Percentiles rank a stretch among this genome's conserved stretches.
Evolutionary conservation across 1,140 invertebrate genomes (phyloP).

Genomic region (Centruroides vittatus): DNA sequence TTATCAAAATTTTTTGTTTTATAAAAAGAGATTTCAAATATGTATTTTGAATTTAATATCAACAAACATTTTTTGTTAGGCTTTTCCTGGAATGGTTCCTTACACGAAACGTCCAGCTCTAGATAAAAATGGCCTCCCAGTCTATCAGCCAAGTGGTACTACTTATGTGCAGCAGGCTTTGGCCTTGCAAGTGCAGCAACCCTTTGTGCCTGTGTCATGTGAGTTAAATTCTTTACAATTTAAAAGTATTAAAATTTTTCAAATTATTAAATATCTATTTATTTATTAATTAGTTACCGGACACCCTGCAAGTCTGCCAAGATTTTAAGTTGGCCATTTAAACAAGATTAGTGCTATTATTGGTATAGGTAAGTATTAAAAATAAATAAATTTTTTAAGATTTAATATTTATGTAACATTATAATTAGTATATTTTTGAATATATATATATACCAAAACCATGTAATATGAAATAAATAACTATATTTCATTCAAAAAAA

Average conservation of each 20-base stretch:
- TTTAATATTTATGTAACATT: too few relatives aligned
- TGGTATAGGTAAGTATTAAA: too few relatives aligned
- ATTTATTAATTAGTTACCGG: constrained; percentile 73
- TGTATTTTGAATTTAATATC: too few relatives aligned
- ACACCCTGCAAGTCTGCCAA: constrained; percentile 97
- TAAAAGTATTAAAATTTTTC: not conserved
- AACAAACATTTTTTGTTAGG: constrained; percentile 20
- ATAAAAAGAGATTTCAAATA: too few relatives aligned
- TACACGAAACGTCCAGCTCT: constrained; percentile 79
- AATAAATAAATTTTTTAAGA: too few relatives aligned
- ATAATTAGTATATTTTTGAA: too few relatives aligned
- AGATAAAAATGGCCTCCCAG: constrained; percentile 85
- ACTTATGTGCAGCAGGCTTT: constrained; percentile 74
- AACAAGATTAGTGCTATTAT: too few relatives aligned
- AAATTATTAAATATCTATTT: not conserved
- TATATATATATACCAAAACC: too few relatives aligned
- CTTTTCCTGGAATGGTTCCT: constrained; percentile 80
- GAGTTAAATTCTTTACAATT: constrained; percentile 20
- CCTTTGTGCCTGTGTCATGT: constrained; percentile 42
- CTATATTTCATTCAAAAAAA: too few relatives aligned
- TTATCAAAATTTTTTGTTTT: too few relatives aligned
- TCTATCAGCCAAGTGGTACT: constrained; percentile 66
- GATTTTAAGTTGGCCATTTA: constrained; percentile 78
- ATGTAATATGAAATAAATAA: too few relatives aligned
- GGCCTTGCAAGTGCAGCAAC: constrained; percentile 65